Evolutionary conservation across 2,888 invertebrate genomes (phyloP), one percentile per base, ranked within the genome.

Genomic region (Apotomis betuletana): DNA sequence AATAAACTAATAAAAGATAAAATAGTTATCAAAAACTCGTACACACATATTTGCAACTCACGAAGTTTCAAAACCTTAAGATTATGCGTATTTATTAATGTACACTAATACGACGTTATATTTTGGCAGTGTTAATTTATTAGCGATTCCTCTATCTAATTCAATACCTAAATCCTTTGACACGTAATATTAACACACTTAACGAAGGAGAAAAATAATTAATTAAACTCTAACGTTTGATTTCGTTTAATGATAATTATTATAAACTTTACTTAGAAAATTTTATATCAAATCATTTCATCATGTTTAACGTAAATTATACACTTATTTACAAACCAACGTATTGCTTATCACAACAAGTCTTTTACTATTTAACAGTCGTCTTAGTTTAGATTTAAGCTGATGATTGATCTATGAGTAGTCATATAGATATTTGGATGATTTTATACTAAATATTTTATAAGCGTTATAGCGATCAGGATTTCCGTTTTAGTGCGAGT

Each of bases 61-160:
- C 82, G 85, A 85, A 83, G 78, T 78, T 86, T 81, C 80, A 81
- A 80, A 82, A 82, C 83, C 82, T 77, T 80, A 82, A 76, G 81
- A 82, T 81, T 86, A 87, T 86, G 86, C 85, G 81, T 83, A 76
- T 77, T 77, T 79, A 80, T 77, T 79, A 80, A 83, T 83, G 83
- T 80, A 82, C 83, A 83, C 83, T 87, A 80, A 77, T 74, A 88
- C 83, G 84, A 84, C 83, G 85, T 85, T 82, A 89, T 87, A 89
- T 85, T 87, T 86, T 90, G 92, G 91, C 92, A 91, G 92, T 92
- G 92, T 88, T 87, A 88, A 88, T 88, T 88, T 86, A 86, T 85
- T 84, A 83, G 67, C 72, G 58, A 59, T 59, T 72, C 41, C 38
- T 68, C 72, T 72, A 72, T 72, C 72, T 72, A 72, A 72, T 63